Evolutionary conservation across 2,797 vertebrate species (phyloP), one percentile per base, ranked within the genome.

Genomic region (Lacerta bilineata): DNA sequence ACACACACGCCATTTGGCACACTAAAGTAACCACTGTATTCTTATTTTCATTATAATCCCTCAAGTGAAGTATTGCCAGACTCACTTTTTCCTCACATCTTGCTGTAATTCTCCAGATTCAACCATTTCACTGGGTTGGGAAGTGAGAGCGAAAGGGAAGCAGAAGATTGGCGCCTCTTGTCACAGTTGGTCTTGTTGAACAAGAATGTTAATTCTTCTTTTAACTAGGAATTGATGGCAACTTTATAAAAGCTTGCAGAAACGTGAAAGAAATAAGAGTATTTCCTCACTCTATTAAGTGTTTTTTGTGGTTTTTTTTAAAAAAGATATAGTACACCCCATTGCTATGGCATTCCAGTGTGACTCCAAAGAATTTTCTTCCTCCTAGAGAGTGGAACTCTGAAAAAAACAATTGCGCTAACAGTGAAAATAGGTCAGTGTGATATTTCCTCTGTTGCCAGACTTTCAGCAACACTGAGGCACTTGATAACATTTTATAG

Each of bases 181-280:
- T 83, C 7, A 88, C 78, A 7, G 88, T 87, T 72, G 76, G 25
- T 36, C 66, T 85, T 87, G 1, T 80, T 80, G 83, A 90, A 89
- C 18, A 20, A 87, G 55, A 85, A 90, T 41, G 29, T 78, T 88
- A 79, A 29, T 0, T 23, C 41, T 6, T 43, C 50, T 80, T 89
- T 90, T 5, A 0, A 8, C 75, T 29, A 87, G 41, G 78, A 89
- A 80, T 68, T 76, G 36, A 72, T 86, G 61, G 84, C 4, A 83
- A 90, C 88, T 3, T 11, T 84, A 1, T 55, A 86, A 46, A 8
- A 41, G 23, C 68, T 43, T 18, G 3, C 4, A 33, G 83, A n/a
- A 43, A 90, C 90, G 36, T 39, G 76, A 90, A 93, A 2, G 3
- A 90, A 87, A 92, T 27, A 90, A 74, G 41, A 43, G 29, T 84